phyloP scores from a whole-genome alignment of 2,888 invertebrate genomes.

The Oscheius sp. region DNA sequence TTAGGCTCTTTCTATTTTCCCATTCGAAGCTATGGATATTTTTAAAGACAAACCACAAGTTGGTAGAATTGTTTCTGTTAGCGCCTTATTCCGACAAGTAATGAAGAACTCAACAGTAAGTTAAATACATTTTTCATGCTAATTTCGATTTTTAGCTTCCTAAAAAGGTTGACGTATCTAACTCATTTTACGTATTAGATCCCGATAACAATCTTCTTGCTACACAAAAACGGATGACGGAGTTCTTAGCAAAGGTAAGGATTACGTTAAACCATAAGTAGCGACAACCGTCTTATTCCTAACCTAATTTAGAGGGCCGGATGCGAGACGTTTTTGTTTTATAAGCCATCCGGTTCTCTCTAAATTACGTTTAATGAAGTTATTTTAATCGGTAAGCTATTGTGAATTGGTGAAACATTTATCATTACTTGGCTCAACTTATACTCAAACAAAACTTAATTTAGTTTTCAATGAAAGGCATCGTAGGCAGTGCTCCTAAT shows the following conservation, averaged over 20 bases:
- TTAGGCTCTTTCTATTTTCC: slow-evolving; percentile 9
- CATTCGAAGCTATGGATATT: slow-evolving; percentile 34
- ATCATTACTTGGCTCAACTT: too few relatives aligned
- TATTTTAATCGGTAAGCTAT: too few relatives aligned
- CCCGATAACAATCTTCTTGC: slow-evolving; percentile 60
- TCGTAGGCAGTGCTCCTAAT: slow-evolving; percentile 46
- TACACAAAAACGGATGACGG: slow-evolving; percentile 55
- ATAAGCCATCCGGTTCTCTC: too few relatives aligned
- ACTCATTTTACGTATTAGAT: slow-evolving; percentile 63
- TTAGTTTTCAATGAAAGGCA: slow-evolving; percentile 48
- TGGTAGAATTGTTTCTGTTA: slow-evolving; percentile 56
- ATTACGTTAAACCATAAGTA: not conserved
- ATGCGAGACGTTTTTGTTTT: too few relatives aligned
- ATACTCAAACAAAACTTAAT: too few relatives aligned
- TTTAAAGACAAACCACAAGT: slow-evolving; percentile 51
- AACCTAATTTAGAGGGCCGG: too few relatives aligned
- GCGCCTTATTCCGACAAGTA: slow-evolving; percentile 42
- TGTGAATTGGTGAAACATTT: too few relatives aligned
- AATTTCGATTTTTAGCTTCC: slow-evolving; percentile 43
- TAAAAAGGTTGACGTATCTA: slow-evolving; percentile 51
- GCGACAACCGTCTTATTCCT: not conserved
- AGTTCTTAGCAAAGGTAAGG: slow-evolving; percentile 46
- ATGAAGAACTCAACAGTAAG: not conserved
- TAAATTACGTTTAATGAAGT: too few relatives aligned
- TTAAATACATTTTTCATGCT: not conserved